Conservation (phyloP, 2,888 invertebrate genomes). For the Acanthosepion esculentum region DNA sequence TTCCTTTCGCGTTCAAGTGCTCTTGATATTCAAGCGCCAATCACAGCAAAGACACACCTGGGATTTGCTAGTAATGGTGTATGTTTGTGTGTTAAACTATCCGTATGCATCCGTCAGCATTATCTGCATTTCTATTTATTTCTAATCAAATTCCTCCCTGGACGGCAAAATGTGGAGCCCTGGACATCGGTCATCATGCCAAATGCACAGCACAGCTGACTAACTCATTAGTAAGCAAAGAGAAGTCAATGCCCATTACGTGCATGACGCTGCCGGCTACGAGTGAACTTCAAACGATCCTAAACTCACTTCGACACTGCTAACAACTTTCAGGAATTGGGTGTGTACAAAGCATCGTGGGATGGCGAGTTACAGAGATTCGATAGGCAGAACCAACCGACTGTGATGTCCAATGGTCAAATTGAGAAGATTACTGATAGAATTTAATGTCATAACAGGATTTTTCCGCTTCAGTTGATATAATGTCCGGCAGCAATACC, state of each 20-base stretch:
- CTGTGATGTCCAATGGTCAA: not conserved
- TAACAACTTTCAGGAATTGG: not conserved
- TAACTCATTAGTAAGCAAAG: not conserved
- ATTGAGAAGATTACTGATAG: conserved; percentile 33
- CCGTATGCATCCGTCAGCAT: no score
- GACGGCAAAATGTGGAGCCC: not conserved
- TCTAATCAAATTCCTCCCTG: no score
- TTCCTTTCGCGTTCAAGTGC: no score
- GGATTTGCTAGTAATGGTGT: no score
- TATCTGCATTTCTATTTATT: no score
- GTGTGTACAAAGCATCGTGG: not conserved
- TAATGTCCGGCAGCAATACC: not conserved
- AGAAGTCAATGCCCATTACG: not conserved
- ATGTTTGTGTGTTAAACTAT: no score
- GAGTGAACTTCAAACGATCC: not conserved
- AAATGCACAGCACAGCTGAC: not conserved
- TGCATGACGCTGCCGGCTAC: not conserved
- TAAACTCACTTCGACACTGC: not conserved
- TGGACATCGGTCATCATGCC: not conserved
- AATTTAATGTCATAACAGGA: conserved; percentile 33
- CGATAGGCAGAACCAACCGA: not conserved
- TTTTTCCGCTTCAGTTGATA: not conserved
- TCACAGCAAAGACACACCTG: no score
- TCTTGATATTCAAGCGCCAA: no score
- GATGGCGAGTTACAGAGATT: not conserved